Evolutionary conservation across 2,888 invertebrate species (phyloP), one percentile per base, ranked within the genome.

Genomic region (Acanthosepion esculentum): DNA sequence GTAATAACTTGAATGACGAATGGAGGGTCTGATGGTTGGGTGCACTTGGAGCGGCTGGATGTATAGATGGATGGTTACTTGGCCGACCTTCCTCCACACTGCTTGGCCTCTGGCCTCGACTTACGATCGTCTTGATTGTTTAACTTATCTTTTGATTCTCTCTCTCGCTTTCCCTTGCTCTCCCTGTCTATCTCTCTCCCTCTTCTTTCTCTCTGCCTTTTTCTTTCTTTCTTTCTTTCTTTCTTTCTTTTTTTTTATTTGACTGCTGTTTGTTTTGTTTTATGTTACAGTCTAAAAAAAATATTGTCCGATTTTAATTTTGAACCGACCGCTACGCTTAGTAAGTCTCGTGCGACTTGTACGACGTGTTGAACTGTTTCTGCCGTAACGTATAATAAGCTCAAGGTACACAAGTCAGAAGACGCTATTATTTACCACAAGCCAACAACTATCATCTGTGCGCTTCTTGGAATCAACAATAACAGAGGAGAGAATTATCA

Each of bases 81-180:
- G 29, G 78, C 78, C n/a, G 78, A n/a, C 78, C 78, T 12, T 78
- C 78, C 78, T 78, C 78, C 78, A 78, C 78, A 78, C 78, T 5
- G 15, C 78, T 64, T 78, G 78, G 78, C 78, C 78, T 12, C n/a
- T 78, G n/a, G 78, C 29, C 78, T n/a, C 78, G 78, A 78, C 78
- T n/a, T 78, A n/a, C 78, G 78, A n/a, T 15, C 78, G 29, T 78
- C n/a, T 78, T 78, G 78, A 78, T 29, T 78, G 78, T 29, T 78
- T n/a, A 78, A n/a, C 18, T 29, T n/a, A 78, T 10, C 18, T 29
- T 78, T n/a, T 78, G n/a, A 12, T 78, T 29, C n/a, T n/a, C n/a
- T n/a, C n/a, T n/a, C 18, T 0, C 18, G 8, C 10, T 10, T n/a
- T n/a, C n/a, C 2, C 0, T 8, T n/a, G 8, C 18, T 10, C n/a